phyloP scores from a whole-genome alignment of 1,140 invertebrate genomes.

The Drosophila azteca region DNA sequence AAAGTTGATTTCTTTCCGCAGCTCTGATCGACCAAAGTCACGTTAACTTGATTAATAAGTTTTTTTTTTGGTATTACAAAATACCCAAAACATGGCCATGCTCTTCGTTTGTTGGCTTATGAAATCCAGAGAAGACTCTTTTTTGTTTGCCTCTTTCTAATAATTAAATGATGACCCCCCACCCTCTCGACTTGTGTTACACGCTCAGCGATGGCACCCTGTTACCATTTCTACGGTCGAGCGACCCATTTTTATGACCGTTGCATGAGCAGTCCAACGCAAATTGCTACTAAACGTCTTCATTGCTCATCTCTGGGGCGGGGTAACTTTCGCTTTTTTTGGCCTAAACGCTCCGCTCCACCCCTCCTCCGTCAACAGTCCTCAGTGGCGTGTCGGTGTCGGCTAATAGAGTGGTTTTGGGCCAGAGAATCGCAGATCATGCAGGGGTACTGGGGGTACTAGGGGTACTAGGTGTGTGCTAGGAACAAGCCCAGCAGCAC shows the following conservation, averaged over 20 bases:
- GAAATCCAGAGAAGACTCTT: conserved; percentile 39
- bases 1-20: conserved; percentile 66
- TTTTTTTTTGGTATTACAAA: conserved; percentile 63
- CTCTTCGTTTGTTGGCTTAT: conserved; percentile 37
- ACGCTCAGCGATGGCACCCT: conserved; percentile 14
- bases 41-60: conserved; percentile 75
- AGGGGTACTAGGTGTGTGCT: conserved; percentile 58
- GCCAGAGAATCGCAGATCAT: conserved; percentile 50
- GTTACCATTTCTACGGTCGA: conserved; percentile 27
- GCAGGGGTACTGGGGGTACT: not conserved
- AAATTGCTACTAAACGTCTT: conserved; percentile 57
- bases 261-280: conserved; percentile 33
- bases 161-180: conserved; percentile 27
- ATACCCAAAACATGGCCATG: conserved; percentile 55
- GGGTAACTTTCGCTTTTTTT: conserved; percentile 71
- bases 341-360: conserved; percentile 20
- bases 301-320: conserved; percentile 37
- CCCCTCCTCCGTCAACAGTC: not conserved
- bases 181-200: not conserved
- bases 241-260: conserved; percentile 57
- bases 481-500: conserved; percentile 66
- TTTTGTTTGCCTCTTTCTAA: conserved; percentile 17
- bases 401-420: conserved; percentile 58
- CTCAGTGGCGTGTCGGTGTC: conserved; percentile 9
- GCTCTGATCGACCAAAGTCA: conserved; percentile 54